Percentiles rank a stretch among this genome's conserved stretches.
Conservation (phyloP, 2,113 vertebrate species). For the Sorex araneus region DNA sequence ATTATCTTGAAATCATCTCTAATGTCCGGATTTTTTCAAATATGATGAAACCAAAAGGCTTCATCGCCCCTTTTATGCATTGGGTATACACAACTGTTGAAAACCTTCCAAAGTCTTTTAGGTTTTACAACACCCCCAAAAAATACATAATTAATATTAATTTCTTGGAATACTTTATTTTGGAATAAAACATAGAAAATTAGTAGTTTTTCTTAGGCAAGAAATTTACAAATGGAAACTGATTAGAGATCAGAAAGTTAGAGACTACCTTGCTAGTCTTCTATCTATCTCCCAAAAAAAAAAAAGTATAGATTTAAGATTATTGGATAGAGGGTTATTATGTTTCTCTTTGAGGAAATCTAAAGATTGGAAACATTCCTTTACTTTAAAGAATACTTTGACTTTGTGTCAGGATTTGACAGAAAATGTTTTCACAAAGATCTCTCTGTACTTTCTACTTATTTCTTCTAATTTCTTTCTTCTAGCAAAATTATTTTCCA, state of each 20-base stretch:
- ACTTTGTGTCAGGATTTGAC: not conserved
- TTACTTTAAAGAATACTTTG: not conserved
- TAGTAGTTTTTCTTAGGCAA: too few relatives aligned
- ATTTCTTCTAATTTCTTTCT: not conserved
- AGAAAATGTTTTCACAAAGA: not conserved
- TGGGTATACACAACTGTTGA: not conserved
- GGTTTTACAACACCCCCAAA: constrained; percentile 19
- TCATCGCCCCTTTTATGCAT: not conserved
- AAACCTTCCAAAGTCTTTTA: not conserved
- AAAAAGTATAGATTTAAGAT: not conserved
- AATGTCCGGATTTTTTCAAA: not conserved
- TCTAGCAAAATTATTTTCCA: not conserved
- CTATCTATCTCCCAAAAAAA: not conserved
- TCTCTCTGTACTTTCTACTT: not conserved
- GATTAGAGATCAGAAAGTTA: not conserved
- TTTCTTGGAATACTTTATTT: not conserved
- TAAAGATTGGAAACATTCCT: not conserved
- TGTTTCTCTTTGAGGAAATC: not conserved
- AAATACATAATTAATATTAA: constrained; percentile 10
- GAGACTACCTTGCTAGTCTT: not conserved
- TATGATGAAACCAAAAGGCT: not conserved
- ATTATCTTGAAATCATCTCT: not conserved
- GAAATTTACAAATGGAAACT: too few relatives aligned
- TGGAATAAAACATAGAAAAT: not conserved
- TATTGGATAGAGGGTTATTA: not conserved